A percentile compares a stretch with the other conserved stretches of the same genome.
These are phyloP conservation scores for Pelobates cultripes DNA, from an alignment of 2,797 vertebrate species.

Conservation along the genomic window DNA sequence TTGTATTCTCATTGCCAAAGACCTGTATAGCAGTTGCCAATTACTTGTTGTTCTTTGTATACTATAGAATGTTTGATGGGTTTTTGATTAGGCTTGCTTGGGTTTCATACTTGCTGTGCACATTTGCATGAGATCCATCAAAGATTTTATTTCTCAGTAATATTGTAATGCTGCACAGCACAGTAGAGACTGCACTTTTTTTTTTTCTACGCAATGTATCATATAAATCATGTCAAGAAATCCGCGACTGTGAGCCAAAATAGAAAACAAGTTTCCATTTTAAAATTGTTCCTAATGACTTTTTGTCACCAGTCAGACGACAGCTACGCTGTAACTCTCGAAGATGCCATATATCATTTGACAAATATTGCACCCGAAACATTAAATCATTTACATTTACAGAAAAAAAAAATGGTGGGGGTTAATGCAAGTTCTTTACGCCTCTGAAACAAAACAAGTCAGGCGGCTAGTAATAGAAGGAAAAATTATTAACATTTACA, in stretches of 20 bases:
- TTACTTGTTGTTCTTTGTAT: constrained; percentile 35
- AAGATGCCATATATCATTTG: constrained; percentile 51
- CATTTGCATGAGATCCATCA: constrained; percentile 51
- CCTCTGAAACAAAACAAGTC: constrained; percentile 31
- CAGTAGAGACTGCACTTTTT: constrained; percentile 37
- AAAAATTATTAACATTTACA: constrained; percentile 19
- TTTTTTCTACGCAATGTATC: constrained; percentile 35
- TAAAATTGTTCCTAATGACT: constrained; percentile 57
- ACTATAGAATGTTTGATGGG: constrained; percentile 11
- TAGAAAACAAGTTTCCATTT: constrained; percentile 57
- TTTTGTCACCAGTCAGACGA: constrained; percentile 54
- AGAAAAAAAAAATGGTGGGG: constrained; percentile 20
- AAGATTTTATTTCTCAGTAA: constrained; percentile 34
- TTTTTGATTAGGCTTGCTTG: constrained; percentile 13
- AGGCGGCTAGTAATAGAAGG: constrained; percentile 17
- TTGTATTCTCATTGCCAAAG: background rate
- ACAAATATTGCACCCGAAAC: constrained; percentile 43
- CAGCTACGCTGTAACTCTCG: constrained; percentile 23
- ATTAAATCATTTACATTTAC: constrained; percentile 54
- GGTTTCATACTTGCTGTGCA: constrained; percentile 1
- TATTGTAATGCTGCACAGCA: constrained; percentile 49
- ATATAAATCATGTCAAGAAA: constrained; percentile 56
- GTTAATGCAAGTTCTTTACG: constrained; percentile 26
- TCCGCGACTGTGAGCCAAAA: constrained; percentile 52
- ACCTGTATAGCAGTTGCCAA: constrained; percentile 26